Base-by-base conservation (phyloP, 1,140 invertebrate species). In the Teleopsis dalmanni region DNA sequence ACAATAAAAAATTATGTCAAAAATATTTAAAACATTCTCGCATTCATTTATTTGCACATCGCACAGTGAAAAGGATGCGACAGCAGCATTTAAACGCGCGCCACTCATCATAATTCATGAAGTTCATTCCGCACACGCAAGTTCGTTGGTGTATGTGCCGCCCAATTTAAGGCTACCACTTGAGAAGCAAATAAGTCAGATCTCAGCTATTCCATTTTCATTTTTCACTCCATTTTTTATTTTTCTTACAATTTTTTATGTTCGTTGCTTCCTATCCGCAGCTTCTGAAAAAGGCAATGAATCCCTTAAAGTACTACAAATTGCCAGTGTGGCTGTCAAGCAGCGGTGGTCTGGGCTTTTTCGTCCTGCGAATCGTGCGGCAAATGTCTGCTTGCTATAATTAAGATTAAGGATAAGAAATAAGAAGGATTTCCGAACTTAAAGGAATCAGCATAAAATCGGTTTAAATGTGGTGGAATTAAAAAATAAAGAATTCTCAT, bases 371-470 rank as follows among this genome's bases (percentile, higher is more conserved):
- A 36, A 48, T 40, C 44, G 48, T 56, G 57, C 59, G 61, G 63
- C 58, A 59, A 58, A 61, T 44, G 14, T 36, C 26, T 31, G 29
- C 46, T 43, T 6, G 41, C 62, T 64, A 66, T 66, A 66, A 66
- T 66, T 66, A 66, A 66, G 64, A 66, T 66, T 66, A 66, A 66
- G 64, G 63, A 63, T 62, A 58, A 63, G 62, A 62, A 64, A 51
- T 65, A 63, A 66, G 64, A 58, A 63, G 64, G 63, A 66, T 66
- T 66, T 66, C 48, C 58, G 53, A 53, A 51, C 21, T 50, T 40
- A 36, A 38, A 37, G 13, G 42, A 36, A 47, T 34, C 48, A 55
- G 44, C 50, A 31, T 46, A 36, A 59, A 65, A 65, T 59, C 60
- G 62, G 54, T 65, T 65, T 62, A 65, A 55, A 48, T 54, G 51